Evolutionary conservation across 2,797 vertebrate species (phyloP).

Genomic region (Pampus argenteus): DNA sequence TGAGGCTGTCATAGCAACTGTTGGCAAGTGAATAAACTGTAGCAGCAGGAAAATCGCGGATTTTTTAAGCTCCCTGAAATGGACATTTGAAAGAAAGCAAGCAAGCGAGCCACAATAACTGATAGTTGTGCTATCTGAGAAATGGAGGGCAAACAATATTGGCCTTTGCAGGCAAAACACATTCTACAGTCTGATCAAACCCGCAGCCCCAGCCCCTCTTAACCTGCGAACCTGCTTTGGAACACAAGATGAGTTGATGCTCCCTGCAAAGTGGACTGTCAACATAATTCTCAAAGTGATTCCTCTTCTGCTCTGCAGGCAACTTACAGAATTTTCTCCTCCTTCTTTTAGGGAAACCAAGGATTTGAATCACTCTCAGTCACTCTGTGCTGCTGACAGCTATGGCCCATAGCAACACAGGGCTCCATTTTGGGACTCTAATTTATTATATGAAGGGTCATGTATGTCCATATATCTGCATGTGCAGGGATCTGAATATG

Average conservation of each 20-base stretch:
- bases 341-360: slow-evolving; percentile 37
- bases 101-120: slow-evolving; percentile 32
- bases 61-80: slow-evolving; percentile 45
- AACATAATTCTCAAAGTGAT: slow-evolving; percentile 74
- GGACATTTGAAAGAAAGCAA: slow-evolving; percentile 49
- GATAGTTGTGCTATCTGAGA: slow-evolving; percentile 42
- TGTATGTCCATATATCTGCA: slow-evolving; percentile 68
- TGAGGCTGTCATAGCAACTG: slow-evolving; percentile 42
- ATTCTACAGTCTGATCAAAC: slow-evolving; percentile 69
- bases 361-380: slow-evolving; percentile 58
- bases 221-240: slow-evolving; percentile 64
- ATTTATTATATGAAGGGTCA: slow-evolving; percentile 73
- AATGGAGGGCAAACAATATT: slow-evolving; percentile 62
- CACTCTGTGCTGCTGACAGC: slow-evolving; percentile 31
- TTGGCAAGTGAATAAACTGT: slow-evolving; percentile 31
- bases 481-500: slow-evolving; percentile 65
- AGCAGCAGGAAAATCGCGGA: slow-evolving; percentile 23
- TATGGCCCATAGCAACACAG: slow-evolving; percentile 51
- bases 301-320: slow-evolving; percentile 62
- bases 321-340: slow-evolving; percentile 33
- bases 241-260: slow-evolving; percentile 69
- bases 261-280: slow-evolving; percentile 76
- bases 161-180: slow-evolving; percentile 60
- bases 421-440: slow-evolving; percentile 69
- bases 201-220: slow-evolving; percentile 46